Evolutionary conservation across 2,888 invertebrate genomes (phyloP), one percentile per base, ranked within the genome.

Genomic region (Lysandra coridon): DNA sequence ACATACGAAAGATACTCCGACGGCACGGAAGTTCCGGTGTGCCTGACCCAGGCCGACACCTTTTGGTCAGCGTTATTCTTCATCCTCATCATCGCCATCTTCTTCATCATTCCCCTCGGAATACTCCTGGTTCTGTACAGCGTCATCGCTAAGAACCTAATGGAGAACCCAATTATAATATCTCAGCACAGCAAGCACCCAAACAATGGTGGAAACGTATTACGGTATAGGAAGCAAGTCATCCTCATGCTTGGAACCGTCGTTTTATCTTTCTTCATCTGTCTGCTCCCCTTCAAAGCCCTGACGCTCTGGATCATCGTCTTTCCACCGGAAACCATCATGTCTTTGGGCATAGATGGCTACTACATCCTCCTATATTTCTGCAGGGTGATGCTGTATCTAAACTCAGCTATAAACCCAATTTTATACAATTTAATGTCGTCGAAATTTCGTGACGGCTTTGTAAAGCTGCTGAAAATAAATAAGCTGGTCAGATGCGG

Each of bases 401-500:
- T 98, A 79, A 98, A 98, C 91, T 98, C 98, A 77, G 98, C 98
- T 14, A 96, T 98, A 79, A 98, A 98, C 94, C 98, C 98, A 14
- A 97, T 98, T 85, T 93, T 98, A 78, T 98, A 98, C 91, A 98
- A 98, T 89, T 95, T 98, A 79, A 98, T 98, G 97, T 98, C 98
- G 80, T 97, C 98, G 1, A 98, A 98, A 88, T 98, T 98, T 92
- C 96, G 98, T 10, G 96, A 96, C 78, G 98, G 97, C 4, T 98
- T 98, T 84, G 95, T 97, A 79, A 96, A 96, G 85, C 90, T 97
- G 78, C 95, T 97, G 57, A 92, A 84, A 81, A 91, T 94, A 73
- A 94, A 93, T 83, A 94, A 92, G 81, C 84, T 93, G 80, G 91
- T 94, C 89, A 90, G 91, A 75, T 93, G 92, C 80, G 90, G 94